These are phyloP conservation scores for Alloscopus bannaensis DNA, from an alignment of 2,888 invertebrate species.

Conservation along the genomic window DNA sequence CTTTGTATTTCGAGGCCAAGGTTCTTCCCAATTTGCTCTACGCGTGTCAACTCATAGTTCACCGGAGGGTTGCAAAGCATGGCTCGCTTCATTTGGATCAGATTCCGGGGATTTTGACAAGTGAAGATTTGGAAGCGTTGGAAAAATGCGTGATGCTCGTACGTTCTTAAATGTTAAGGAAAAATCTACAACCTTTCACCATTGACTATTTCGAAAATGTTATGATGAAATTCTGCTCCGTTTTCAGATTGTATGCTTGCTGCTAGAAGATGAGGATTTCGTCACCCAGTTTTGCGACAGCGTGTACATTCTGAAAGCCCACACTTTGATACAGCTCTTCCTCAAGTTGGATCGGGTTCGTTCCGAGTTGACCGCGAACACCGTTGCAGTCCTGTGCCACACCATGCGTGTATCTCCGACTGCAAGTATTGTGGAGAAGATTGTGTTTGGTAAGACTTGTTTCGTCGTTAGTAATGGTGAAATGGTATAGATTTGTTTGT, in stretches of 20 bases:
- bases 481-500: constrained; percentile 40
- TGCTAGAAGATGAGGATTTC: constrained; percentile 82
- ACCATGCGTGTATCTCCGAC: constrained; percentile 85
- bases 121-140: constrained; percentile 81
- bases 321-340: constrained; percentile 77
- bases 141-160: constrained; percentile 76
- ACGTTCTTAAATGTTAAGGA: too few relatives aligned
- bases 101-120: constrained; percentile 76
- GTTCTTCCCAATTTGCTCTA: constrained; percentile 88
- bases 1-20: constrained; percentile 87
- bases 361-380: constrained; percentile 81
- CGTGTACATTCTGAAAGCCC: constrained; percentile 79
- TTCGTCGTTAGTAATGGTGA: background rate
- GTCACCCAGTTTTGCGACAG: constrained; percentile 84
- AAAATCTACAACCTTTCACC: too few relatives aligned
- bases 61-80: constrained; percentile 70
- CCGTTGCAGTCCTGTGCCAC: constrained; percentile 85
- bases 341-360: constrained; percentile 78
- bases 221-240: too few relatives aligned
- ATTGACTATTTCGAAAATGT: too few relatives aligned
- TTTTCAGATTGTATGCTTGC: too few relatives aligned
- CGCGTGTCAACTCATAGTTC: constrained; percentile 83
- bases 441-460: constrained; percentile 78
- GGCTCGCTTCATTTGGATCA: constrained; percentile 55
- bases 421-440: constrained; percentile 85